Percentiles rank a stretch among this genome's conserved stretches.
Evolutionary conservation across 2,797 vertebrate genomes (phyloP).

Genomic region (Anguilla marmorata): DNA sequence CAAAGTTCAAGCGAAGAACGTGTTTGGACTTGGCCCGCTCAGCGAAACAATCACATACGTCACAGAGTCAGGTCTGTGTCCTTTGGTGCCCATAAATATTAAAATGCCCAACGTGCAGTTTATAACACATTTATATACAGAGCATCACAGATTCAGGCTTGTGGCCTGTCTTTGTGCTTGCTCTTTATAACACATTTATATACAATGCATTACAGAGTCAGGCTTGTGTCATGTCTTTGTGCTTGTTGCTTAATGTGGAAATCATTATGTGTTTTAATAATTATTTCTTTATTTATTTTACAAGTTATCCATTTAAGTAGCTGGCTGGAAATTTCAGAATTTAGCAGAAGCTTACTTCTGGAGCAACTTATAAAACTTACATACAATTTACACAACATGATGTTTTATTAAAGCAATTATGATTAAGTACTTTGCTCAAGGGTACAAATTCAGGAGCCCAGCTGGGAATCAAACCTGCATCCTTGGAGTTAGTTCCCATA

Average conservation of each 20-base stretch:
- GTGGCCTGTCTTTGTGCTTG: slow-evolving; percentile 16
- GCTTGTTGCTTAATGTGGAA: slow-evolving; percentile 30
- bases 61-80: slow-evolving; percentile 92
- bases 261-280: too few species aligned
- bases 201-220: slow-evolving; percentile 12
- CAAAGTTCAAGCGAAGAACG: slow-evolving; percentile 95
- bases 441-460: too few species aligned
- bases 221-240: slow-evolving; percentile 35
- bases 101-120: neutral
- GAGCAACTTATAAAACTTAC: too few species aligned
- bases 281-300: too few species aligned
- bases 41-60: slow-evolving; percentile 89
- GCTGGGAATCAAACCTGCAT: too few species aligned
- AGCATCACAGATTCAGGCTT: neutral
- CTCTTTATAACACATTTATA: neutral
- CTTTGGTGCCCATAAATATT: neutral
- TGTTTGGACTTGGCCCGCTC: slow-evolving; percentile 89
- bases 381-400: too few species aligned
- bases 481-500: too few species aligned
- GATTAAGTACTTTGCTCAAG: too few species aligned
- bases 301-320: neutral
- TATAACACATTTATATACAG: neutral
- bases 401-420: too few species aligned
- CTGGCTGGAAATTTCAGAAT: neutral
- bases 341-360: too few species aligned